Conservation (phyloP, 1,140 invertebrate genomes). For the Apolygus lucorum region DNA sequence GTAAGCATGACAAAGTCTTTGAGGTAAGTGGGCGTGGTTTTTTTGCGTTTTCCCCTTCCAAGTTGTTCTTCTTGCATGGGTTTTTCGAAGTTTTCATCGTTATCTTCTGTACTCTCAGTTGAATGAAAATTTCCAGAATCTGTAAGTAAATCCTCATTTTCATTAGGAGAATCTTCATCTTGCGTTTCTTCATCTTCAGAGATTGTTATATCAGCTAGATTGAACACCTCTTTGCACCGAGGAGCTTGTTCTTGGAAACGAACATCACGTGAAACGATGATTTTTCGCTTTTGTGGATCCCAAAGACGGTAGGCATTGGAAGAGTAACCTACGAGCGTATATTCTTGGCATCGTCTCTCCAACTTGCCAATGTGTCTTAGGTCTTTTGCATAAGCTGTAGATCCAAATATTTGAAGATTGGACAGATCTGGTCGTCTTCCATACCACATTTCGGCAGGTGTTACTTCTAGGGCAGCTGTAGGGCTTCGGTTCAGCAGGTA, state of each 20-base stretch:
- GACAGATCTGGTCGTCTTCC: constrained; percentile 33
- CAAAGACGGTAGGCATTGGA: not conserved
- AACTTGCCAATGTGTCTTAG: constrained; percentile 31
- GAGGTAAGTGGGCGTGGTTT: not conserved
- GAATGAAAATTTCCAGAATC: not conserved
- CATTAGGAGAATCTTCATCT: not conserved
- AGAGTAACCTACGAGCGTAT: not conserved
- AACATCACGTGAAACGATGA: constrained; percentile 30
- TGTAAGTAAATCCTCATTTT: not conserved
- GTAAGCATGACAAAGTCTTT: constrained; percentile 31
- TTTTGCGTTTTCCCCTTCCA: not conserved
- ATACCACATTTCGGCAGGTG: constrained; percentile 36
- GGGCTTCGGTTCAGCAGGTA: constrained; percentile 35
- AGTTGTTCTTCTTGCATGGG: constrained; percentile 1
- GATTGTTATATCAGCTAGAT: constrained; percentile 6
- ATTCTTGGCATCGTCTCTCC: constrained; percentile 1
- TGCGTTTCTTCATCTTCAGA: constrained; percentile 14
- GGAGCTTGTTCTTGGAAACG: constrained; percentile 27
- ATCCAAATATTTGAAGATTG: constrained; percentile 37
- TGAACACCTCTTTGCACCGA: constrained; percentile 15
- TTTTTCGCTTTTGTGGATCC: not conserved
- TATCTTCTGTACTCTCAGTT: not conserved
- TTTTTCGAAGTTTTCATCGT: no score
- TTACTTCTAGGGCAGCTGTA: constrained; percentile 26
- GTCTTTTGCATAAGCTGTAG: constrained; percentile 32